Evolutionary conservation across 2,888 invertebrate species (phyloP).

Genomic region (Apamea monoglypha): DNA sequence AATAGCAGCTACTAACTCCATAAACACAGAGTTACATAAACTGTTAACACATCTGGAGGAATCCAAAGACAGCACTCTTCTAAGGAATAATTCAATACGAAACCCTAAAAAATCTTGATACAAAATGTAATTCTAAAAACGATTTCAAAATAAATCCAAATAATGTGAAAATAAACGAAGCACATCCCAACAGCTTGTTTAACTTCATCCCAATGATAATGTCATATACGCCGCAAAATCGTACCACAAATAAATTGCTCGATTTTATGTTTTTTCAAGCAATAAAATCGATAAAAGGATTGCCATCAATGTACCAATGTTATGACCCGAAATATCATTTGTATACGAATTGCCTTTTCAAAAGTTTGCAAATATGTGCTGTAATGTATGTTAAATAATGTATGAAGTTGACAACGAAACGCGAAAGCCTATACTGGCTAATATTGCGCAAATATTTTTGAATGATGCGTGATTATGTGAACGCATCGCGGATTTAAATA

Average conservation of each 20-base stretch:
- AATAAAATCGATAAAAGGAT: conserved; percentile 62
- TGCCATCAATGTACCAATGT: conserved; percentile 35
- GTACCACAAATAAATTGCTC: conserved; percentile 57
- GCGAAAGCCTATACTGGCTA: neutral
- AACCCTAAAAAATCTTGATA: neutral
- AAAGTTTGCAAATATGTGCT: conserved; percentile 27
- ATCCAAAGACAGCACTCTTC: neutral
- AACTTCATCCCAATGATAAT: conserved; percentile 25
- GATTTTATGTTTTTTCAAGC: conserved; percentile 55
- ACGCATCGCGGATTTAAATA: neutral
- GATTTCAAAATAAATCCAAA: conserved; percentile 31
- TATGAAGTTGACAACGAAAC: conserved; percentile 22
- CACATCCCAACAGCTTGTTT: conserved; percentile 15
- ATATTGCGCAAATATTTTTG: conserved; percentile 28
- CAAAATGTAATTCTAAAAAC: conserved; percentile 15
- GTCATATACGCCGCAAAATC: conserved; percentile 27
- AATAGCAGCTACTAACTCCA: neutral
- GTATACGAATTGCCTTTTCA: conserved; percentile 61
- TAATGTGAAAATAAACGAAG: conserved; percentile 16
- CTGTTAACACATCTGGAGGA: neutral
- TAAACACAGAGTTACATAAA: neutral
- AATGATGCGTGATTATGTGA: conserved; percentile 14
- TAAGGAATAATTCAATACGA: neutral
- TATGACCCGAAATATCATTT: conserved; percentile 50
- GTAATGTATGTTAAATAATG: conserved; percentile 44